A percentile compares a stretch with the other conserved stretches of the same genome.
These are phyloP conservation scores for Anser cygnoides DNA, from an alignment of 2,113 vertebrate genomes.

Conservation along the genomic window DNA sequence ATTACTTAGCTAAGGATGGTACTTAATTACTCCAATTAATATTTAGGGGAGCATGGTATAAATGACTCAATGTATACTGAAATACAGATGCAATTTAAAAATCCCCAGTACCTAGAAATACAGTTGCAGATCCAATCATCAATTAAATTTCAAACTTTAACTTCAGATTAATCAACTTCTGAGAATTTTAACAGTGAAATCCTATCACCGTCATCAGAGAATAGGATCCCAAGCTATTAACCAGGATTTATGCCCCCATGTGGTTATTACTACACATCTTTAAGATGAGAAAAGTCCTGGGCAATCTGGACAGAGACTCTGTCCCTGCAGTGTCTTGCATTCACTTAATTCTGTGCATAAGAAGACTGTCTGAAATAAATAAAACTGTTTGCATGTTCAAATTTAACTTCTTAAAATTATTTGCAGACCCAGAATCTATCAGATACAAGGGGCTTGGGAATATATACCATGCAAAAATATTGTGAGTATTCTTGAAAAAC, in stretches of 20 bases:
- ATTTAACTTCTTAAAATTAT: background rate
- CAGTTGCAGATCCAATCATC: background rate
- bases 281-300: background rate
- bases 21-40: slow-evolving; percentile 51
- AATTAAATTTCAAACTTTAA: background rate
- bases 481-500: background rate
- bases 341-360: background rate
- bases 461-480: background rate
- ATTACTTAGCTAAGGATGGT: background rate
- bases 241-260: background rate
- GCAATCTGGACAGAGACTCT: fast-evolving
- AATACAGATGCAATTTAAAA: slow-evolving; percentile 29
- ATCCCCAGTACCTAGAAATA: background rate
- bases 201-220: background rate
- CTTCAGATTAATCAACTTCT: background rate
- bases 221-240: background rate
- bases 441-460: background rate
- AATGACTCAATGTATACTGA: background rate
- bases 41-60: background rate
- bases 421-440: background rate
- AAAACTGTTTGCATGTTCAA: background rate
- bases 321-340: background rate
- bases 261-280: background rate
- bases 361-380: background rate
- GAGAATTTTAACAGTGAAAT: slow-evolving; percentile 3